These are phyloP conservation scores for Drosophila quasianomalipes DNA, from an alignment of 2,888 invertebrate species.

Conservation along the genomic window DNA sequence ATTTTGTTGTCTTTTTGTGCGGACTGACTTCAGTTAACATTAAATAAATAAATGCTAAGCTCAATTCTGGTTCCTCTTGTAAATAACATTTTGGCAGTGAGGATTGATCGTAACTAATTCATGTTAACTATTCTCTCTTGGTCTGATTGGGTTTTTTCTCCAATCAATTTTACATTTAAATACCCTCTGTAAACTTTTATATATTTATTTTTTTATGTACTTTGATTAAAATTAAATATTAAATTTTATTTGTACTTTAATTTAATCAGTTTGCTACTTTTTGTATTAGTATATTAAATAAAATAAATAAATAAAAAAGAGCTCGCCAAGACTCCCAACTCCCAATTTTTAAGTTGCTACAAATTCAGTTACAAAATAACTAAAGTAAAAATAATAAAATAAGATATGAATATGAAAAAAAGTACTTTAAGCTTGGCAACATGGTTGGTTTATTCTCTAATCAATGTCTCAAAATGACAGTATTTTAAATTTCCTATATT, in stretches of 20 bases:
- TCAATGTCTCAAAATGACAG: background rate
- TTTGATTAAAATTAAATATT: background rate
- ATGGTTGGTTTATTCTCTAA: background rate
- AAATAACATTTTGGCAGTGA: background rate
- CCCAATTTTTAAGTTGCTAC: no score
- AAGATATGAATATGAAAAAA: no score
- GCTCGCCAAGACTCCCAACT: no score
- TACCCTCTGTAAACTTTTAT: background rate
- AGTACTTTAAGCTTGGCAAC: background rate
- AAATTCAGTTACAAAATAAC: no score
- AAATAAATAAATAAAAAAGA: no score
- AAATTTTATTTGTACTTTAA: background rate
- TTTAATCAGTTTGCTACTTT: no score
- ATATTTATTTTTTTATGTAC: background rate
- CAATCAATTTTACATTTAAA: background rate
- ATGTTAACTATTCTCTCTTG: background rate
- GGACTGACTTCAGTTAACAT: no score
- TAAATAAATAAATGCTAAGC: background rate
- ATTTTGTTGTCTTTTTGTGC: no score
- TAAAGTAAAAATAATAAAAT: no score
- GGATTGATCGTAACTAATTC: background rate
- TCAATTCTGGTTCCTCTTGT: background rate
- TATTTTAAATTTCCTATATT: background rate
- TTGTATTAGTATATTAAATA: no score
- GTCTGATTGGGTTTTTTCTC: background rate